Conservation (phyloP, 2,797 vertebrate species). For the Pseudochirops cupreus region DNA sequence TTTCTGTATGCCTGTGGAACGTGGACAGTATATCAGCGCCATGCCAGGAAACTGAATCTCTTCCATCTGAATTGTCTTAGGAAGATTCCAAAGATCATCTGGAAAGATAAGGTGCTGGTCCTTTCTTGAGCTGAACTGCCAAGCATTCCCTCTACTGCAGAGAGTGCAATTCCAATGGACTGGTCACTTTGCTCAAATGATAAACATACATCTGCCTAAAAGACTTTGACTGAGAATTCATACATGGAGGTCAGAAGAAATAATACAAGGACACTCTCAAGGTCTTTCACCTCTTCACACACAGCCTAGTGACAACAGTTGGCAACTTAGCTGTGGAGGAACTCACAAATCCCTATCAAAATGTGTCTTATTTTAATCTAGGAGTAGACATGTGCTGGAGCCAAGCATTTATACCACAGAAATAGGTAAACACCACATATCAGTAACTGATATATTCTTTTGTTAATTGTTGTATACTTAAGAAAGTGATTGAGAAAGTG, state of each 20-base stretch:
- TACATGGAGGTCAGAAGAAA: neutral
- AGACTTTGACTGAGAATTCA: neutral
- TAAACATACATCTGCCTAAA: neutral
- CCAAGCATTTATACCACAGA: constrained; percentile 13
- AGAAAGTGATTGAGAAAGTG: neutral
- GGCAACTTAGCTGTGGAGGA: constrained; percentile 27
- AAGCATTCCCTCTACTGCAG: neutral
- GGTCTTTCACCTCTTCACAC: neutral
- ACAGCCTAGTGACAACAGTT: constrained; percentile 31
- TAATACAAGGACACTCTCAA: neutral
- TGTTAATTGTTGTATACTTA: neutral
- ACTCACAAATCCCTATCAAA: constrained; percentile 21
- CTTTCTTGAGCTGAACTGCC: neutral
- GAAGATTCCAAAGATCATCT: neutral
- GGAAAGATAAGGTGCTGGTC: neutral
- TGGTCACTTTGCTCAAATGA: no score
- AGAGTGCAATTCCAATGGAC: neutral
- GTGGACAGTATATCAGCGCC: neutral
- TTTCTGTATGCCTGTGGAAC: neutral
- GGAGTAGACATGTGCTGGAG: constrained; percentile 41
- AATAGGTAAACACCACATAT: neutral
- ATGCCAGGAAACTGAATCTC: neutral
- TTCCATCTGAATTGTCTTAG: neutral
- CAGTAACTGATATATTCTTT: neutral
- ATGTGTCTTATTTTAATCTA: neutral